phyloP scores from a whole-genome alignment of 2,888 invertebrate species.

The Drosophila quinaria region DNA sequence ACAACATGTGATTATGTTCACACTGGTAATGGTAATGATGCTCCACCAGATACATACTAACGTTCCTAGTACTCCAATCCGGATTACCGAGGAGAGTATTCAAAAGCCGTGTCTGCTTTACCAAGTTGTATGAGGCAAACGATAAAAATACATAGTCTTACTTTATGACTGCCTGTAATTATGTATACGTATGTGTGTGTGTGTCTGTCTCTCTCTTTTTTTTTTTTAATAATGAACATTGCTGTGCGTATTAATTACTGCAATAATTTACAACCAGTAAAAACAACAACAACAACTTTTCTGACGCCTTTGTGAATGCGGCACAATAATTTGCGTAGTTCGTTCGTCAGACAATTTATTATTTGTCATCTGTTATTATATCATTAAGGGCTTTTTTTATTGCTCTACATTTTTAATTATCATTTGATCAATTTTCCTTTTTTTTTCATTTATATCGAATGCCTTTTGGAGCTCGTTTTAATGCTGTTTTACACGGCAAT shows the following conservation, averaged over 20 bases:
- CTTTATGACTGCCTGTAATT: conserved; percentile 28
- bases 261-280: conserved; percentile 69
- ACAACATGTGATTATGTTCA: conserved; percentile 64
- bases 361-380: conserved; percentile 82
- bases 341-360: conserved; percentile 71
- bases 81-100: conserved; percentile 28
- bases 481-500: conserved; percentile 71
- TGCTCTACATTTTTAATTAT: conserved; percentile 74
- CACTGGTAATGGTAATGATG: conserved; percentile 66
- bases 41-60: conserved; percentile 31
- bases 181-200: conserved; percentile 6
- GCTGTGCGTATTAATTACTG: conserved; percentile 73
- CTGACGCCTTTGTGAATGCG: conserved; percentile 19
- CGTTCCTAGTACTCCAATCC: conserved; percentile 10
- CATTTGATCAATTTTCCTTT: conserved; percentile 67
- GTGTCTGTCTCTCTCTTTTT: conserved; percentile 6
- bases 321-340: conserved; percentile 66
- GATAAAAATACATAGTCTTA: conserved; percentile 52
- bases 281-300: conserved; percentile 15
- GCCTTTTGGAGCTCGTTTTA: conserved; percentile 45
- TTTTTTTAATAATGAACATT: conserved; percentile 72
- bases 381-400: conserved; percentile 72
- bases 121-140: conserved; percentile 43
- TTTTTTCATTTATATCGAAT: conserved; percentile 7
- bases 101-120: conserved; percentile 17